Evolutionary conservation across 2,113 vertebrate species (phyloP), one percentile per base, ranked within the genome.

Genomic region (Ceratotherium simum): DNA sequence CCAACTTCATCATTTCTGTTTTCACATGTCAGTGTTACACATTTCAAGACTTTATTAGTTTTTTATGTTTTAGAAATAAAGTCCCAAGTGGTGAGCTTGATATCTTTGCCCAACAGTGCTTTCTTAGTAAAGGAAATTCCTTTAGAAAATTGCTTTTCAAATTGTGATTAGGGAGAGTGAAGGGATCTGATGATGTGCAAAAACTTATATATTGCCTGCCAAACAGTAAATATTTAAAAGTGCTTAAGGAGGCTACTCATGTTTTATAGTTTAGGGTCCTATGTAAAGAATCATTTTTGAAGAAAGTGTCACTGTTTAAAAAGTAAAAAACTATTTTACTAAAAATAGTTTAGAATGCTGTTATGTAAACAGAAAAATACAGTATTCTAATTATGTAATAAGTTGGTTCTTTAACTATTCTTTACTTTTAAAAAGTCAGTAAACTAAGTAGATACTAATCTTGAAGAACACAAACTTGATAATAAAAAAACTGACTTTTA

Each of bases 81-180:
- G 5, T 82, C 54, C 14, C 27, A 96, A 67, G 6, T 75, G 46
- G n/a, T 75, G 64, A 85, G 25, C 27, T 86, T 92, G 80, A 33
- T 95, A 36, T 46, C 31, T 90, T 92, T 93, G 39, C 54, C 60
- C 12, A 96, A 36, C 29, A 86, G 17, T 16, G 18, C 79, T 96
- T 94, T 87, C 69, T 94, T 97, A 81, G 87, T 72, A 86, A 86
- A 81, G 42, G 60, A 92, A 92, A 87, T 93, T 88, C 14, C 33
- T 92, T 56, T 78, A 83, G 62, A 90, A 93, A 95, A 95, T 23
- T 81, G 54, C 60, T 67, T 93, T 93, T 65, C 12, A 65, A 42
- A 86, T 78, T 42, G 4, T 92, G 46, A 58, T 89, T 65, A 62
- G 80, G 79, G 5, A 36, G 58, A 87, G 46, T 73, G 27, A 93